Conservation (phyloP, 2,888 invertebrate species). For the Scaptomyza tumidula region DNA sequence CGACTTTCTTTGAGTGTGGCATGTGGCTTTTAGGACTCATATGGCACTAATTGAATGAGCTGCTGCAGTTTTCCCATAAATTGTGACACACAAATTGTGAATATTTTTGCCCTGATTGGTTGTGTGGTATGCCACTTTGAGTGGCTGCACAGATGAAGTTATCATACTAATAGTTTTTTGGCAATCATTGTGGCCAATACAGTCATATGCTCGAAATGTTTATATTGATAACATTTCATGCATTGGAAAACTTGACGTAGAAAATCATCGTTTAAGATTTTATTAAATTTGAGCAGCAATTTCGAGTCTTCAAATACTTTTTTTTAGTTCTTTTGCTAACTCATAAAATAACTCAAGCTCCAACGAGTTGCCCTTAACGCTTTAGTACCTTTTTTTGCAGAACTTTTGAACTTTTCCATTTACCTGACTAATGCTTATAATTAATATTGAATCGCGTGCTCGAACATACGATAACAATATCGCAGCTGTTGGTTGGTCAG, state of each 20-base stretch:
- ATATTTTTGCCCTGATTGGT: conserved; percentile 3
- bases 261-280: too few species aligned
- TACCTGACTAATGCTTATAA: conserved; percentile 31
- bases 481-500: conserved; percentile 74
- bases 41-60: conserved; percentile 26
- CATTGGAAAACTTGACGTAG: too few species aligned
- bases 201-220: not conserved
- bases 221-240: conserved; percentile 1
- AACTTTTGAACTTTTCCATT: conserved; percentile 10
- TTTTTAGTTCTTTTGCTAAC: not conserved
- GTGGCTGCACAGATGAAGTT: conserved; percentile 9
- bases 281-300: too few species aligned
- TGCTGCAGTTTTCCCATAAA: conserved; percentile 10
- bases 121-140: conserved; percentile 5
- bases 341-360: not conserved
- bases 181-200: not conserved
- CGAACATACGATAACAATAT: conserved; percentile 38
- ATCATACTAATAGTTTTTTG: not conserved
- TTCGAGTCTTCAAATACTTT: too few species aligned
- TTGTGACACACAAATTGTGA: conserved; percentile 5
- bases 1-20: conserved; percentile 24
- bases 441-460: conserved; percentile 53
- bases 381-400: not conserved
- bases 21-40: conserved; percentile 22
- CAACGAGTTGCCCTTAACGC: not conserved